A percentile compares a stretch with the other conserved stretches of the same genome.
phyloP scores from a whole-genome alignment of 2,113 vertebrate genomes.

The Lethenteron camtschaticum region DNA sequence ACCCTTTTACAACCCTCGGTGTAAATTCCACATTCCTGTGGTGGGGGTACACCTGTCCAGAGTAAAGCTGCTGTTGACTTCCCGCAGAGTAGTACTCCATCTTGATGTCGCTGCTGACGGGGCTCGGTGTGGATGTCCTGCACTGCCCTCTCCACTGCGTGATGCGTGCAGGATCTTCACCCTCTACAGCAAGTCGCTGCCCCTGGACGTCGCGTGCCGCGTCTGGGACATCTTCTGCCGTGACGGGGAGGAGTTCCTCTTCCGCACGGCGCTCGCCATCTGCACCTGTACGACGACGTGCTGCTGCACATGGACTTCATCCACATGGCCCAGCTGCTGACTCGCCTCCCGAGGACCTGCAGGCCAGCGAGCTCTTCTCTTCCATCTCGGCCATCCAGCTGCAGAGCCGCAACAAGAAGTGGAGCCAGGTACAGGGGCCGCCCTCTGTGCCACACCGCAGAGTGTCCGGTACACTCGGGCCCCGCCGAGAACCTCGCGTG shows the following conservation, averaged over 20 bases:
- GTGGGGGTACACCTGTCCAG: too few species aligned
- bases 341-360: slow-evolving; percentile 53
- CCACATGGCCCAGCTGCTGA: slow-evolving; percentile 84
- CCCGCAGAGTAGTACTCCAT: too few species aligned
- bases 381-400: slow-evolving; percentile 58
- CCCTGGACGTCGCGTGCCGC: slow-evolving; percentile 68
- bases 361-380: slow-evolving; percentile 45
- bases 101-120: too few species aligned
- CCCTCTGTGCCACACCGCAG: background rate
- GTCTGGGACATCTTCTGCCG: slow-evolving; percentile 92
- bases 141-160: too few species aligned
- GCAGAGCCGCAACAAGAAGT: slow-evolving; percentile 68
- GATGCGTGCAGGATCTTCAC: slow-evolving; percentile 63
- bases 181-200: slow-evolving; percentile 70
- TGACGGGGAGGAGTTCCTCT: slow-evolving; percentile 76
- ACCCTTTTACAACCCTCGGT: too few species aligned
- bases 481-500: too few species aligned
- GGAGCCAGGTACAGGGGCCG: slow-evolving; percentile 49
- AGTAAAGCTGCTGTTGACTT: too few species aligned
- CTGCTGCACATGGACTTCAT: slow-evolving; percentile 88
- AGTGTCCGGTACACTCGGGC: too few species aligned
- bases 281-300: slow-evolving; percentile 61
- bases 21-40: too few species aligned
- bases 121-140: too few species aligned
- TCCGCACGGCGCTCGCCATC: slow-evolving; percentile 68